These are phyloP conservation scores for Hirundo rustica DNA, from an alignment of 2,797 vertebrate species.

Conservation along the genomic window DNA sequence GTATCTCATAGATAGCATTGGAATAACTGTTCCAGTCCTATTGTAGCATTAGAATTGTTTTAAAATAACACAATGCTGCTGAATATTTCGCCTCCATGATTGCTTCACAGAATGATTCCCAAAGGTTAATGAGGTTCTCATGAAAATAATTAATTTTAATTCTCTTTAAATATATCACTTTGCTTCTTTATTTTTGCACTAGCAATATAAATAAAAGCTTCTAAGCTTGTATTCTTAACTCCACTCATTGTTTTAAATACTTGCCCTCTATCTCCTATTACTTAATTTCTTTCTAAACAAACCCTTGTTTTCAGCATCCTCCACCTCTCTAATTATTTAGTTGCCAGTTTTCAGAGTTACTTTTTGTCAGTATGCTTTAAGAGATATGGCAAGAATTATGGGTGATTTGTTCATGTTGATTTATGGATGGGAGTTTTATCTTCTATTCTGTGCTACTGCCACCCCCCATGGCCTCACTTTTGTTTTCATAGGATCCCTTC, in stretches of 20 bases:
- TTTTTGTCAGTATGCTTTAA: background rate
- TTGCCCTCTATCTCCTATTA: background rate
- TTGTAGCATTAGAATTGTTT: background rate
- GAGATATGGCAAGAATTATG: background rate
- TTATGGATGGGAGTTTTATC: background rate
- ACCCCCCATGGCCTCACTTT: background rate
- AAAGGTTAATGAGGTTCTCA: constrained; percentile 19
- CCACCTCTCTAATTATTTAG: background rate
- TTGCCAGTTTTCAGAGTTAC: background rate
- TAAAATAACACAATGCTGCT: background rate
- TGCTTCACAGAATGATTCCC: background rate
- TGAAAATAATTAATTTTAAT: constrained; percentile 36
- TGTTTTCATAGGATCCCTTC: background rate
- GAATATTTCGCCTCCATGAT: background rate
- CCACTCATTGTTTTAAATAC: background rate
- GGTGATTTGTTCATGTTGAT: background rate
- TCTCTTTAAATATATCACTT: background rate
- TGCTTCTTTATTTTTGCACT: background rate
- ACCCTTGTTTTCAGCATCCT: background rate
- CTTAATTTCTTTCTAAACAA: constrained; percentile 13
- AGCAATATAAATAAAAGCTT: background rate
- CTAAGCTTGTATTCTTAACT: background rate
- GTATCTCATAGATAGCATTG: background rate
- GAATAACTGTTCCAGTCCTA: background rate
- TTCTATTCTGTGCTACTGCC: background rate